phyloP scores from a whole-genome alignment of 1,140 invertebrate species.

The Nasonia giraulti region DNA sequence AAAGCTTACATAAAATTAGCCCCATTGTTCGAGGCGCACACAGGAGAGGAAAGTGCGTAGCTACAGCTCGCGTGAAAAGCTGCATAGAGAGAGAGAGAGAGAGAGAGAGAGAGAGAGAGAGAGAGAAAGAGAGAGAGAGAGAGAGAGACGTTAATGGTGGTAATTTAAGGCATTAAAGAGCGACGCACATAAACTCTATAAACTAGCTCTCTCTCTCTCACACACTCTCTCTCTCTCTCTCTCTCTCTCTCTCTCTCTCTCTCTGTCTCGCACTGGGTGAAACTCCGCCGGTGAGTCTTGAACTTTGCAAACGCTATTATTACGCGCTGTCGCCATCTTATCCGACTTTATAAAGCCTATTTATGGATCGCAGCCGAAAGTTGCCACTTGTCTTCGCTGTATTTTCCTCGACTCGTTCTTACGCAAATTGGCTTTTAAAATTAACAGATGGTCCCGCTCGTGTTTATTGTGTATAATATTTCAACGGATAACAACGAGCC shows the following conservation, averaged over 20 bases:
- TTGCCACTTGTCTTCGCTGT: background rate
- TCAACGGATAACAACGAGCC: background rate
- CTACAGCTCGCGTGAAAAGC: no score
- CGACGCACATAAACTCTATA: slow-evolving; percentile 22
- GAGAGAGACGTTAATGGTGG: background rate
- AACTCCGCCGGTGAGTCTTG: background rate
- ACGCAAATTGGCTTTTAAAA: background rate
- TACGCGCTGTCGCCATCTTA: background rate
- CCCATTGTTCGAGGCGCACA: background rate
- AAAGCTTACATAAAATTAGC: background rate
- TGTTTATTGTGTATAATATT: background rate
- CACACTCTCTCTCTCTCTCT: background rate
- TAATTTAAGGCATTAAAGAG: slow-evolving; percentile 21
- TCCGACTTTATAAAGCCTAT: slow-evolving; percentile 8
- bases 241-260: no score
- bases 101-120: background rate
- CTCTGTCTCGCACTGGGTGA: background rate
- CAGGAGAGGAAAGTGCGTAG: background rate
- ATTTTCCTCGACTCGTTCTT: background rate
- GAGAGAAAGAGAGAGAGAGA: background rate
- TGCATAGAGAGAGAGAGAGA: background rate
- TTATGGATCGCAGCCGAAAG: background rate
- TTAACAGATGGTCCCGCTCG: background rate
- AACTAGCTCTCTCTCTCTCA: background rate
- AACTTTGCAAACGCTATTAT: slow-evolving; percentile 28